Percentiles rank a stretch among this genome's conserved stretches.
These are phyloP conservation scores for Gadus chalcogrammus DNA, from an alignment of 2,113 vertebrate genomes.

Conservation along the genomic window DNA sequence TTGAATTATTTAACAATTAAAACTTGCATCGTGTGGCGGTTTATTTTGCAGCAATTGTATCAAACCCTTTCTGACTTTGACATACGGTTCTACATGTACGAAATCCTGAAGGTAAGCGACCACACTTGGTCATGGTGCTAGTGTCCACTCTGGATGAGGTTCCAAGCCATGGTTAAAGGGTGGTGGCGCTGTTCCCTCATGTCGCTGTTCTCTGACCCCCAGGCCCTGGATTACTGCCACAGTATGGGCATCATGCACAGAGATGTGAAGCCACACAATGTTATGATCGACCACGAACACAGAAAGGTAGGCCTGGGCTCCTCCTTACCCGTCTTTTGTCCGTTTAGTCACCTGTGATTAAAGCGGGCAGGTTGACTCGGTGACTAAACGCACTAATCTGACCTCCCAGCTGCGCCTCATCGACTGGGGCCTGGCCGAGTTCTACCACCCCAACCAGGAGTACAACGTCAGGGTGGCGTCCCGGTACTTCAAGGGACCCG, in stretches of 20 bases:
- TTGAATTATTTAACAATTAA: neutral
- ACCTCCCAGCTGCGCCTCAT: constrained; percentile 78
- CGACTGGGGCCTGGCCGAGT: constrained; percentile 86
- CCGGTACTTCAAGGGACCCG: constrained; percentile 84
- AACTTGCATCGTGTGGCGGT: too few relatives aligned
- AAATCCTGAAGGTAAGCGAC: constrained; percentile 81
- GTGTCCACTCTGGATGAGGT: neutral
- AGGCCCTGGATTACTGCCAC: constrained; percentile 79
- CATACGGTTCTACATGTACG: constrained; percentile 89
- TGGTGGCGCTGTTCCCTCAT: neutral
- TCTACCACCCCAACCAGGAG: constrained; percentile 85
- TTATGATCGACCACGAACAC: constrained; percentile 88
- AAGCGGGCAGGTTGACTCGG: neutral
- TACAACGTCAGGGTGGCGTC: constrained; percentile 86
- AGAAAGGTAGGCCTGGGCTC: constrained; percentile 72
- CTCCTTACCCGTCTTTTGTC: neutral
- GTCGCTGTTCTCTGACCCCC: neutral
- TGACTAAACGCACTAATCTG: neutral
- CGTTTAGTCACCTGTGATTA: neutral
- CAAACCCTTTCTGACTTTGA: constrained; percentile 85
- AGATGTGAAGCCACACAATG: constrained; percentile 86
- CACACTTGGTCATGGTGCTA: neutral
- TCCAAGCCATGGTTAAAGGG: neutral
- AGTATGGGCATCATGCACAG: constrained; percentile 89
- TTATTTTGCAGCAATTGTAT: constrained; percentile 78